These are phyloP conservation scores for Coleophora flavipennella DNA, from an alignment of 2,888 invertebrate genomes.

Conservation along the genomic window DNA sequence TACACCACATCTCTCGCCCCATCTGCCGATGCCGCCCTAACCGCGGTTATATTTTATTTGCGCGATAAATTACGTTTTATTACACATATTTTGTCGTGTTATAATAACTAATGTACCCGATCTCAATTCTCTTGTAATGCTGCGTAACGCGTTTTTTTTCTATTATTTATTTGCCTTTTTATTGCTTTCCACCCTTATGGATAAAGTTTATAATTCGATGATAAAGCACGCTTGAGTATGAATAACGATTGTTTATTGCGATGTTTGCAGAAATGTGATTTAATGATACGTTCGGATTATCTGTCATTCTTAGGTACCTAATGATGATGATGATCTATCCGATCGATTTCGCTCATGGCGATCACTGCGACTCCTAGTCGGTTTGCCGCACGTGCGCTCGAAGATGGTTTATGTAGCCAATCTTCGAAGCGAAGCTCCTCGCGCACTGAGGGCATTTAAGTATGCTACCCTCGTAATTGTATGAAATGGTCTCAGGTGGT, in stretches of 20 bases:
- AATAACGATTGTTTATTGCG: constrained; percentile 9
- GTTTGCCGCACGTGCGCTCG: no score
- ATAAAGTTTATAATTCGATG: constrained; percentile 25
- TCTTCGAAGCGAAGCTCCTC: no score
- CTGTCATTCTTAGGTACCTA: no score
- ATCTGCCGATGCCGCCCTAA: constrained; percentile 70
- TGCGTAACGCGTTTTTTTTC: constrained; percentile 53
- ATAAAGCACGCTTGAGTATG: constrained; percentile 15
- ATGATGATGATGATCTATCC: no score
- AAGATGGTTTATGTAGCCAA: no score
- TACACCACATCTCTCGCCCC: constrained; percentile 42
- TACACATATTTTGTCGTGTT: constrained; percentile 75
- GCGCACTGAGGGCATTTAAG: no score
- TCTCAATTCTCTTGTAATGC: constrained; percentile 69
- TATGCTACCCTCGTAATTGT: no score
- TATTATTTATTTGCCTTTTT: constrained; percentile 58
- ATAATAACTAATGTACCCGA: constrained; percentile 73
- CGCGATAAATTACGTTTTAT: constrained; percentile 71
- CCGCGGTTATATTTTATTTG: constrained; percentile 73
- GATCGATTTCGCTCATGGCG: no score
- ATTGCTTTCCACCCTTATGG: constrained; percentile 39
- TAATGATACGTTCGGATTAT: no score
- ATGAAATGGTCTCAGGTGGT: no score
- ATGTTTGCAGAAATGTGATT: neutral
- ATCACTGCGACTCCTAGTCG: no score